phyloP scores from a whole-genome alignment of 2,797 vertebrate species.

The Enteromius mattozi region DNA sequence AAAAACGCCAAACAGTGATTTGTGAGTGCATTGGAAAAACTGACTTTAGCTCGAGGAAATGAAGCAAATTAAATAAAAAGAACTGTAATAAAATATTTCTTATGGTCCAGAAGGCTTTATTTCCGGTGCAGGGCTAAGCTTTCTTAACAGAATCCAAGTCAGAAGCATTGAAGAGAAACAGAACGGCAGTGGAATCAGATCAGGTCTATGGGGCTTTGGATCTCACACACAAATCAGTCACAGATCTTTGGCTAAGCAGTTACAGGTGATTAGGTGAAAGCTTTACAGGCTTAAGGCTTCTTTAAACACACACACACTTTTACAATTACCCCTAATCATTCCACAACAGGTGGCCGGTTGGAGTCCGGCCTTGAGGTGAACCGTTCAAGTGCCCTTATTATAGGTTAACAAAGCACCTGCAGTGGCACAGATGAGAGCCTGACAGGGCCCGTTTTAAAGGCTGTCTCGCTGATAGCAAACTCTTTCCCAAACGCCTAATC shows the following conservation, averaged over 20 bases:
- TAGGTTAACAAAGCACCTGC: conserved; percentile 50
- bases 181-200: conserved; percentile 27
- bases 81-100: neutral
- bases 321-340: conserved; percentile 50
- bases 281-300: conserved; percentile 37
- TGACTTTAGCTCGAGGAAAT: neutral
- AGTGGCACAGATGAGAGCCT: conserved; percentile 35
- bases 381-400: conserved; percentile 47
- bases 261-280: conserved; percentile 46
- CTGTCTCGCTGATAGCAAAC: conserved; percentile 45
- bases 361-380: conserved; percentile 36
- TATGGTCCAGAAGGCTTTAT: conserved; percentile 12
- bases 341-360: conserved; percentile 33
- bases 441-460: conserved; percentile 37
- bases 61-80: conserved; percentile 13
- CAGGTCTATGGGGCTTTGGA: conserved; percentile 36
- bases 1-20: neutral
- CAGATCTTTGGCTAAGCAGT: conserved; percentile 46
- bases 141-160: conserved; percentile 10
- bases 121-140: neutral
- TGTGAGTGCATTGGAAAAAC: neutral
- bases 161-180: conserved; percentile 10
- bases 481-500: conserved; percentile 43
- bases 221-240: conserved; percentile 43
- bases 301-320: conserved; percentile 26